phyloP scores from a whole-genome alignment of 1,140 invertebrate genomes.

The Limonius californicus region DNA sequence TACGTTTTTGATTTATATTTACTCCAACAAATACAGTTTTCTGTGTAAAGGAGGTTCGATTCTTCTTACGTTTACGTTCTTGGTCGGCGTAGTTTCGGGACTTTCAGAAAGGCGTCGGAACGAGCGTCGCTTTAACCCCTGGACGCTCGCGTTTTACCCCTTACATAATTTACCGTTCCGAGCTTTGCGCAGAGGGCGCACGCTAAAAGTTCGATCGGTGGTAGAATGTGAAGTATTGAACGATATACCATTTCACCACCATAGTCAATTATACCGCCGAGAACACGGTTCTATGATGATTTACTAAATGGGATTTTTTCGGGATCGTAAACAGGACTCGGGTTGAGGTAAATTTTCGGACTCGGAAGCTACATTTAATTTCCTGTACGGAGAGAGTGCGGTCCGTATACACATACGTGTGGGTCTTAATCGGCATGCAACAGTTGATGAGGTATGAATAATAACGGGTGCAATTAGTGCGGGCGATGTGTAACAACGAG shows the following conservation, averaged over 20 bases:
- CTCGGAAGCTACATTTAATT: slow-evolving; percentile 7
- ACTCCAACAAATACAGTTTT: no score
- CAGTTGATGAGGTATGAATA: slow-evolving; percentile 39
- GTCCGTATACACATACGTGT: no score
- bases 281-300: slow-evolving; percentile 26
- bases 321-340: no score
- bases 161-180: slow-evolving; percentile 6
- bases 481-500: slow-evolving; percentile 28
- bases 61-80: no score
- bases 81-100: slow-evolving; percentile 1
- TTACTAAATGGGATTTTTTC: slow-evolving; percentile 20
- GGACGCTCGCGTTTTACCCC: neutral
- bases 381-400: neutral
- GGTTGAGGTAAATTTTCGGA: no score
- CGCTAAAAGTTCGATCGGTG: slow-evolving; percentile 31
- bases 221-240: slow-evolving; percentile 32
- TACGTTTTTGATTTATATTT: no score
- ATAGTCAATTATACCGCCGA: slow-evolving; percentile 29
- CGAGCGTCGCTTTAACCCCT: neutral
- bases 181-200: slow-evolving; percentile 21
- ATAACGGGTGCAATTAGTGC: slow-evolving; percentile 35
- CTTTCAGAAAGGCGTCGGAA: neutral
- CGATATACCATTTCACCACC: slow-evolving; percentile 38
- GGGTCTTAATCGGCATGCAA: slow-evolving; percentile 29
- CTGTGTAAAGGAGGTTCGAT: no score